Base-by-base conservation (phyloP, 1,140 invertebrate genomes). In the Manduca sexta region DNA sequence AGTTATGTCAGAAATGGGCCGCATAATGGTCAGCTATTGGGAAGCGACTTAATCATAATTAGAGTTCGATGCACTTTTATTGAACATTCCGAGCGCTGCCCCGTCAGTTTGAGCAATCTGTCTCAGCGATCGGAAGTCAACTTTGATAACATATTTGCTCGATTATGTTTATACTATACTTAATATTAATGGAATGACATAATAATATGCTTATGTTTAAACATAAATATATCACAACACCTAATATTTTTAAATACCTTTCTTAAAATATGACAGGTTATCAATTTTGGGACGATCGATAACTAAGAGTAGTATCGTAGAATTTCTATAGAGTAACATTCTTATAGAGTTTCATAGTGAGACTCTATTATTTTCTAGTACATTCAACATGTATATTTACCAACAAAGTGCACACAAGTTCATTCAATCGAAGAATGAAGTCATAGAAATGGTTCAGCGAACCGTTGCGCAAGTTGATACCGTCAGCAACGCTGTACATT, bases 381-480 rank as follows among this genome's bases (percentile, higher is more conserved):
- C n/a, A n/a, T n/a, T n/a, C n/a, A n/a, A n/a, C n/a, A n/a, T n/a
- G 21, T 8, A 8, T 18, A 42, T 45, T 29, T 15, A 35, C 15
- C n/a, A 52, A 49, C 48, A 52, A 60, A 51, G 30, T 49, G 51
- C 39, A 46, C 37, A 45, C 38, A 50, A 45, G 38, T 48, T 45
- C 56, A 56, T 52, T 58, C 38, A 56, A 52, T 53, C 52, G 38
- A 41, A 68, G 66, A 56, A 61, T 65, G 7, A 43, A 30, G 21
- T 1, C 11, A 34, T 71, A 73, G 66, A 61, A 68, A 57, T 73
- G 70, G 80, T 84, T 84, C 80, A 77, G 59, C 70, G 77, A 79
- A 84, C 80, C 63, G 29, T 84, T 84, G 68, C 75, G 77, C 69
- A 79, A 81, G 60, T 29, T n/a, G 40, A 45, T 45, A 49, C 37